Evolutionary conservation across 1,140 invertebrate species (phyloP), one percentile per base, ranked within the genome.

Genomic region (Orussus abietinus): DNA sequence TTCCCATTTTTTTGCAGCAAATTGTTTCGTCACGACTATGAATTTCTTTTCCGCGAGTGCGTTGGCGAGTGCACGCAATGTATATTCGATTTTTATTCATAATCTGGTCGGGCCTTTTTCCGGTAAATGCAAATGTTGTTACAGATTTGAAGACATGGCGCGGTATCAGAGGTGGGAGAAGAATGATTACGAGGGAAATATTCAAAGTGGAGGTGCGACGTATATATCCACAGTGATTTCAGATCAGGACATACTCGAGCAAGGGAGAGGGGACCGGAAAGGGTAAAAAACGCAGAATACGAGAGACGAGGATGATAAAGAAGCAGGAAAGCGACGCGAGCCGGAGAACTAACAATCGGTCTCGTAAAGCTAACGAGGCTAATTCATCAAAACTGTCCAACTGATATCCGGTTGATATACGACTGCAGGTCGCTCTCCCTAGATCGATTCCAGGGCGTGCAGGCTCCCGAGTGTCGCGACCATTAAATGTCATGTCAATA

Each of bases 361-460:
- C n/a, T n/a, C 58, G 55, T 55, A 58, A 51, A 58, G 44, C 52
- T 57, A 60, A 61, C 53, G 56, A 63, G 55, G 42, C 56, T 58
- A 63, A 62, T 63, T 59, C 57, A 53, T 59, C 62, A 59, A 62
- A 63, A 62, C 51, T 59, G 58, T 59, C 57, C 58, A 41, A 46
- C 30, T 53, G 58, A 56, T 57, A 57, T 57, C 39, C 45, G 43
- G 21, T 42, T 57, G 57, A 59, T 59, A 59, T 62, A 56, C 40
- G 57, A 55, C 35, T 34, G 32, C 47, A n/a, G 34, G 31, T 2
- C 13, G 10, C 31, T 33, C 31, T 25, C 22, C 22, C 22, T 6
- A n/a, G 6, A 25, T 25, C 22, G 22, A 25, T 25, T n/a, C 22
- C 6, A 6, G 22, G 36, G 45, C 43, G 44, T 46, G 30, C 44